These are phyloP conservation scores for Tragopan temminckii DNA, from an alignment of 2,797 vertebrate genomes.

Conservation along the genomic window DNA sequence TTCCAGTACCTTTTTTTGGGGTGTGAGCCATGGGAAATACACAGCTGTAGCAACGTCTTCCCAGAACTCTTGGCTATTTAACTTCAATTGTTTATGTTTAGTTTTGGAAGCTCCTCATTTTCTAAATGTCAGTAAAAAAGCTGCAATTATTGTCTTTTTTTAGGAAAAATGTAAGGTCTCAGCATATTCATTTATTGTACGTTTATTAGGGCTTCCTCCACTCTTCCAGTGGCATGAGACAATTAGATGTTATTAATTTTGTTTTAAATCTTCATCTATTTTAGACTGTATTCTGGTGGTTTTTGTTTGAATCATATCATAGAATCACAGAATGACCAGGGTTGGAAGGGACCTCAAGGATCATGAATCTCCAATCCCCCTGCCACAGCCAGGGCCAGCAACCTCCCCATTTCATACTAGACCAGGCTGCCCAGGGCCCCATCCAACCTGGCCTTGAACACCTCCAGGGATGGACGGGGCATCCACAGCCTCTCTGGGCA, in stretches of 20 bases:
- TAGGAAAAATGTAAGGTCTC: neutral
- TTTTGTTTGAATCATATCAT: neutral
- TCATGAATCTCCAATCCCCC: too few species aligned
- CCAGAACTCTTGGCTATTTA: neutral
- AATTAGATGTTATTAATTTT: neutral
- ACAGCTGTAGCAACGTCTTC: neutral
- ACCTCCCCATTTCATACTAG: too few species aligned
- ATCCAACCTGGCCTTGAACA: too few species aligned
- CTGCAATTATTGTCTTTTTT: accelerated
- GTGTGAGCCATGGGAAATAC: accelerated
- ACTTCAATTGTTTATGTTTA: neutral
- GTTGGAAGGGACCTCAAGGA: too few species aligned
- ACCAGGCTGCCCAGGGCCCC: too few species aligned
- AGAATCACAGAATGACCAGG: too few species aligned
- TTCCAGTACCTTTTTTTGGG: neutral
- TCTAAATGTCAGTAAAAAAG: neutral
- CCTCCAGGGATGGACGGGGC: too few species aligned
- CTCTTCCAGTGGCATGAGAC: neutral
- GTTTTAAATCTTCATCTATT: neutral
- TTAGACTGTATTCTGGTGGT: neutral
- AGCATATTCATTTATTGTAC: neutral
- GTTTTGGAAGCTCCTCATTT: neutral
- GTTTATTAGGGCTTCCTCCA: neutral
- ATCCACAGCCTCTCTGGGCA: too few species aligned
- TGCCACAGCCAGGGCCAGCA: too few species aligned